Conservation (phyloP, 2,113 vertebrate genomes). For the Pluvianellus socialis region DNA sequence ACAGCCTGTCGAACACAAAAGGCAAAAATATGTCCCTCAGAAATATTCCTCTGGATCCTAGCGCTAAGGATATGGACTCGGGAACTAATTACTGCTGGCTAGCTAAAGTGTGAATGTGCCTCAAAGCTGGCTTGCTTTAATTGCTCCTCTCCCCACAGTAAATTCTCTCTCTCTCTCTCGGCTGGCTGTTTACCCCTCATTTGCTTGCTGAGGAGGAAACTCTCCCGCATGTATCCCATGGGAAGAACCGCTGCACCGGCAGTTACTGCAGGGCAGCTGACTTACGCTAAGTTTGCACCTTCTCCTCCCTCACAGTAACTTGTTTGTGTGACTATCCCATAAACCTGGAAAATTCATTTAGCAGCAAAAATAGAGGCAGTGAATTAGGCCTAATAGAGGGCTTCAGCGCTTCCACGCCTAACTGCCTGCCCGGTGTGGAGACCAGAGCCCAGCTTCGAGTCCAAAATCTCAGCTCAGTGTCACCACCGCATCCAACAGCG, state of each 20-base stretch:
- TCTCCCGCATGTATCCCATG: accelerated
- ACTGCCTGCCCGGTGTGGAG: not conserved
- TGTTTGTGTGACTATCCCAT: not conserved
- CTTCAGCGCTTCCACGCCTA: not conserved
- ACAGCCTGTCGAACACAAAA: not conserved
- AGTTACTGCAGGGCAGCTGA: not conserved
- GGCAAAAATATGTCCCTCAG: not conserved
- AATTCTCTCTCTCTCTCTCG: not conserved
- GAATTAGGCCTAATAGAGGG: not conserved
- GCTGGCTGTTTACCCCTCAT: not conserved
- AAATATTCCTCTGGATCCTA: not conserved
- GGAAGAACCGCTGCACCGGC: not conserved
- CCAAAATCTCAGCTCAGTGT: not conserved
- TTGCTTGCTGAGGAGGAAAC: not conserved
- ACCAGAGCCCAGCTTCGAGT: not conserved
- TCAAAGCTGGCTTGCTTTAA: not conserved
- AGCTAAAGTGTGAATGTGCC: not conserved
- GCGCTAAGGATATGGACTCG: not conserved
- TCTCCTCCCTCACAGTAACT: not conserved
- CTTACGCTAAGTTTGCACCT: not conserved
- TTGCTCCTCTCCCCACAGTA: not conserved
- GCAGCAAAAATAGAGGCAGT: not conserved
- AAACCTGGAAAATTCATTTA: not conserved
- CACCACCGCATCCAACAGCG: not conserved
- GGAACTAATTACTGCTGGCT: not conserved